A percentile compares a stretch with the other conserved stretches of the same genome.
Evolutionary conservation across 2,888 invertebrate species (phyloP).

Genomic region (Scaptomyza polygonia): DNA sequence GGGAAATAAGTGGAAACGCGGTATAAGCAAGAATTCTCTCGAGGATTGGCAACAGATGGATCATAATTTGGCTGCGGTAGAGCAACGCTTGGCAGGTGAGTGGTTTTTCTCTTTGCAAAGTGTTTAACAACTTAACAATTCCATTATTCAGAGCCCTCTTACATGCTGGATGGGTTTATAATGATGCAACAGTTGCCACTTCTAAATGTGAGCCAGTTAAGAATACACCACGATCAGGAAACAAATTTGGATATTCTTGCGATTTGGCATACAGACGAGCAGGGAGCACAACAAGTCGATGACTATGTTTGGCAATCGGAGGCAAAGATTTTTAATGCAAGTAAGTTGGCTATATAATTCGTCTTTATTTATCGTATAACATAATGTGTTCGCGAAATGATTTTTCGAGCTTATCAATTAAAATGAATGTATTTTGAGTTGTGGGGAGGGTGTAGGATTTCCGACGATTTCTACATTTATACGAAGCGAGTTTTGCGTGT

Average conservation of each 20-base stretch:
- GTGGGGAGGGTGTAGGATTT: constrained; percentile 1
- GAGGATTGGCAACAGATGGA: constrained; percentile 43
- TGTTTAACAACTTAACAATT: not conserved
- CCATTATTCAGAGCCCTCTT: constrained; percentile 37
- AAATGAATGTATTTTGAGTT: constrained; percentile 33
- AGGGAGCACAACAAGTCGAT: constrained; percentile 16
- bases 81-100: constrained; percentile 54
- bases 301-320: constrained; percentile 72
- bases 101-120: not conserved
- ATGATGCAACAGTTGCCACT: constrained; percentile 69
- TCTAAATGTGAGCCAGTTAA: constrained; percentile 53
- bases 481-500: constrained; percentile 12
- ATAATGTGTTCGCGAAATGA: constrained; percentile 22
- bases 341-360: constrained; percentile 70
- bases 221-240: constrained; percentile 50
- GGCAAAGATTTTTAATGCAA: constrained; percentile 65
- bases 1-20: constrained; percentile 46
- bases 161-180: constrained; percentile 73
- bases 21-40: constrained; percentile 7
- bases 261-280: constrained; percentile 46
- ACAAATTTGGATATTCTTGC: constrained; percentile 62
- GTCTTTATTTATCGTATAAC: constrained; percentile 61
- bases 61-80: constrained; percentile 53
- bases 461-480: constrained; percentile 19
- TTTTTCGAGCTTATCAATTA: constrained; percentile 52